Conservation (phyloP, 2,113 vertebrate genomes). For the Cheirogaleus medius region DNA sequence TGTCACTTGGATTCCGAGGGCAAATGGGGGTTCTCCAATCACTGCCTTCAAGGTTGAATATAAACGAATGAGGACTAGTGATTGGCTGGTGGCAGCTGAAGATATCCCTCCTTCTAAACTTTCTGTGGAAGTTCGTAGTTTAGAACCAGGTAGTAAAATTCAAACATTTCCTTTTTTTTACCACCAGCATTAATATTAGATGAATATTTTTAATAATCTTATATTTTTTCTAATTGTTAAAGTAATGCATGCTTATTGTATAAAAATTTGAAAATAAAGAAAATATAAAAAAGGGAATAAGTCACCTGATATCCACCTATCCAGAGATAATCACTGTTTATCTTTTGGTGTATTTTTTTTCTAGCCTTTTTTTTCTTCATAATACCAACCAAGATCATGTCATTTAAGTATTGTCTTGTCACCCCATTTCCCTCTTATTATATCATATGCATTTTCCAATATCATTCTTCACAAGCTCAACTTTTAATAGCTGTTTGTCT, state of each 20-base stretch:
- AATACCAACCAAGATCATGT: neutral
- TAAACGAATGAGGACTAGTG: constrained; percentile 87
- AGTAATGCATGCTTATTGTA: neutral
- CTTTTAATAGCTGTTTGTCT: neutral
- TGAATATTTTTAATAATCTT: neutral
- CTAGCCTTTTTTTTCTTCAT: neutral
- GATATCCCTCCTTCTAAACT: constrained; percentile 97
- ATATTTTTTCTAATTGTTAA: neutral
- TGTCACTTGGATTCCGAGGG: constrained; percentile 97
- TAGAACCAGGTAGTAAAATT: constrained; percentile 91
- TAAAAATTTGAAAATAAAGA: constrained; percentile 14
- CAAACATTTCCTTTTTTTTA: neutral
- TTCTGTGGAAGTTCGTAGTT: constrained; percentile 95
- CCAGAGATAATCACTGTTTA: neutral
- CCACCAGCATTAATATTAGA: neutral
- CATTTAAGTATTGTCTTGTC: neutral
- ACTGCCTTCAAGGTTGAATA: constrained; percentile 97
- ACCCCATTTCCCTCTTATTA: neutral
- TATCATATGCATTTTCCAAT: neutral
- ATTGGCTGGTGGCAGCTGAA: constrained; percentile 93
- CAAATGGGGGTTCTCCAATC: constrained; percentile 97
- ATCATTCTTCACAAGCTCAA: neutral
- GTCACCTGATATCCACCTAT: neutral
- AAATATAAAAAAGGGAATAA: neutral
- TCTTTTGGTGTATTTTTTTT: neutral